Percentiles rank a stretch among this genome's conserved stretches.
Evolutionary conservation across 2,888 invertebrate genomes (phyloP).

Genomic region (Standfussiana lucernea): DNA sequence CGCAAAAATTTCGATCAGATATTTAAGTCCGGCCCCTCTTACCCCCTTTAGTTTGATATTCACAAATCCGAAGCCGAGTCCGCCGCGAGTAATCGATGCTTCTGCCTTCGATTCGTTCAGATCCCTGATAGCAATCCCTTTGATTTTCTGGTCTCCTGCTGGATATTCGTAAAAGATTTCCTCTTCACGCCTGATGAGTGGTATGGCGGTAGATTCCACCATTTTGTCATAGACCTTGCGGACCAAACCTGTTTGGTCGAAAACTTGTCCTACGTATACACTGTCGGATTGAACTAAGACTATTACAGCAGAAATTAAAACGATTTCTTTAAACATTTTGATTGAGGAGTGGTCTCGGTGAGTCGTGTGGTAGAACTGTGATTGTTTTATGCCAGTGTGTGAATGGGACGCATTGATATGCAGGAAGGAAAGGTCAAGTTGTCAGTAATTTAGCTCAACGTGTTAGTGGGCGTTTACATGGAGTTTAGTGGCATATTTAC

Average conservation of each 20-base stretch:
- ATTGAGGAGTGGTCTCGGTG: slow-evolving; percentile 27
- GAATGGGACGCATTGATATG: slow-evolving; percentile 54
- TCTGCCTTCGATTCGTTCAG: slow-evolving; percentile 76
- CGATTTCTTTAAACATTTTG: slow-evolving; percentile 64
- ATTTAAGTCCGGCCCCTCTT: slow-evolving; percentile 79
- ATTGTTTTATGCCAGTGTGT: slow-evolving; percentile 36
- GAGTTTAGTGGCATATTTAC: slow-evolving; percentile 43
- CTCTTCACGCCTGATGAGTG: slow-evolving; percentile 73
- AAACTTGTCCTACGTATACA: slow-evolving; percentile 77
- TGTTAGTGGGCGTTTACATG: slow-evolving; percentile 61
- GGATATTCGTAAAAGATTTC: slow-evolving; percentile 77
- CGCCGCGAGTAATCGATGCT: slow-evolving; percentile 80
- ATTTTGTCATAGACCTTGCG: slow-evolving; percentile 75
- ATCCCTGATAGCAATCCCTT: slow-evolving; percentile 71
- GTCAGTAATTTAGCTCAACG: slow-evolving; percentile 48
- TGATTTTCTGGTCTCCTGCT: slow-evolving; percentile 76
- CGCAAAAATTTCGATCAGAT: slow-evolving; percentile 77
- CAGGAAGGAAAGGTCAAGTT: slow-evolving; percentile 64
- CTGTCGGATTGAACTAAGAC: slow-evolving; percentile 63
- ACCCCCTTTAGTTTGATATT: slow-evolving; percentile 83
- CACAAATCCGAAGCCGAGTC: slow-evolving; percentile 79
- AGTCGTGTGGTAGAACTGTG: slow-evolving; percentile 45
- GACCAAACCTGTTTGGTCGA: slow-evolving; percentile 73
- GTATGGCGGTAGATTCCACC: slow-evolving; percentile 70
- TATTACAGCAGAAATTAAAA: slow-evolving; percentile 40